Evolutionary conservation across 1,140 invertebrate species (phyloP), one percentile per base, ranked within the genome.

Genomic region (Meteorus sp.): DNA sequence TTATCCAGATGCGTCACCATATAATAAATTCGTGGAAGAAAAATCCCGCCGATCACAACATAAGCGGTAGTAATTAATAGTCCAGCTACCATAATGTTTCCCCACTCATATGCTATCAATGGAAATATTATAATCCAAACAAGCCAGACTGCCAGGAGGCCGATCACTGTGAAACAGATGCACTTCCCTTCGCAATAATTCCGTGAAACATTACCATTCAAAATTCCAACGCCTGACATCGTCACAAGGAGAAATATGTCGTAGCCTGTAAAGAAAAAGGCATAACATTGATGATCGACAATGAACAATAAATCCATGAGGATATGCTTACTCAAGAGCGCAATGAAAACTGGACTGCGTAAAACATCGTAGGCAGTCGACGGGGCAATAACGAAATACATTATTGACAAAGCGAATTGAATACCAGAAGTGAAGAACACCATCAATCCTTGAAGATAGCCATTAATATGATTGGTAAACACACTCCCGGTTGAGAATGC

Each of bases 181-280:
- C 83, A 82, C 20, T 79, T 77, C 3, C 85, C 84, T 61, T 87
- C 86, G 3, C 77, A 76, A 65, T 86, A 85, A 70, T 87, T 86
- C 23, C 85, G 77, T 29, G 79, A 81, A 13, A 84, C 80, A 31
- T 78, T 78, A 9, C 77, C 67, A 25, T 85, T 81, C 61, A 82
- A 82, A 6, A 81, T 81, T 7, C 79, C 75, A 33, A 82, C 76
- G n/a, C 80, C 45, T 56, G 84, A 71, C 27, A 84, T 74, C 0
- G 79, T 48, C 0, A 83, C n/a, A 7, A 86, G 65, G 1, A 87
- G 69, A 55, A 86, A 81, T 65, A 84, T 82, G 51, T 83, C 79
- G 67, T 86, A 87, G n/a, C 47, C 60, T 61, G 19, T 2, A 43
- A 15, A n/a, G n/a, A n/a, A n/a, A n/a, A n/a, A n/a, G n/a, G n/a